Percentiles rank a stretch among this genome's conserved stretches.
These are phyloP conservation scores for Aurelia coerulea DNA, from an alignment of 30 jellyfish, hydroid and myxozoan genomes.

Conservation along the genomic window DNA sequence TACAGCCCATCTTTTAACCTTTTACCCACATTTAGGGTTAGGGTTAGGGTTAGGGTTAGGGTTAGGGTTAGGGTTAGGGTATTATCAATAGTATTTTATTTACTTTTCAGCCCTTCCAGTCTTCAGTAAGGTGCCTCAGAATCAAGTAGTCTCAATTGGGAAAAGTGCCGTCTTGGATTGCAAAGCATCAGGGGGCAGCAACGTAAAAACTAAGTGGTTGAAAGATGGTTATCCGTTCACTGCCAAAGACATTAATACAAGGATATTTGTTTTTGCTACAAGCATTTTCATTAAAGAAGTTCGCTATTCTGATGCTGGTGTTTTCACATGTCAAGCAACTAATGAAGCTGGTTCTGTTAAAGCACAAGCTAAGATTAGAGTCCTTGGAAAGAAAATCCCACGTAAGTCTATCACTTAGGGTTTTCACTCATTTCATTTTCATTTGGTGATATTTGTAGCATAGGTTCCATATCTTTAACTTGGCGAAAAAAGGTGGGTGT, in stretches of 20 bases:
- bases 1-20: too few relatives aligned
- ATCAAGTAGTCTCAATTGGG: conserved; percentile 29
- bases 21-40: too few relatives aligned
- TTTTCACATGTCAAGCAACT: conserved; percentile 49
- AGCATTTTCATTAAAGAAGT: conserved; percentile 9
- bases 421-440: too few relatives aligned
- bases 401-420: background rate
- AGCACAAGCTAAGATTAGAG: conserved; percentile 27
- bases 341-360: conserved; percentile 44
- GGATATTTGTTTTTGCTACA: too few relatives aligned
- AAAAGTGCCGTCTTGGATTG: conserved; percentile 16
- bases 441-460: too few relatives aligned
- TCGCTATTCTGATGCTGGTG: conserved; percentile 56
- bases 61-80: too few relatives aligned
- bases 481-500: too few relatives aligned
- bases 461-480: too few relatives aligned
- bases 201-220: background rate
- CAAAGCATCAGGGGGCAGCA: conserved; percentile 23
- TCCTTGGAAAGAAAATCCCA: conserved; percentile 42
- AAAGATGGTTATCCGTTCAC: too few relatives aligned
- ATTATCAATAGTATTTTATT: background rate
- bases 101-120: conserved; percentile 53
- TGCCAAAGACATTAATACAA: too few relatives aligned
- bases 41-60: too few relatives aligned
- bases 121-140: conserved; percentile 35